Base-by-base conservation (phyloP, 1,140 invertebrate species). In the Nixonia krombeini region DNA sequence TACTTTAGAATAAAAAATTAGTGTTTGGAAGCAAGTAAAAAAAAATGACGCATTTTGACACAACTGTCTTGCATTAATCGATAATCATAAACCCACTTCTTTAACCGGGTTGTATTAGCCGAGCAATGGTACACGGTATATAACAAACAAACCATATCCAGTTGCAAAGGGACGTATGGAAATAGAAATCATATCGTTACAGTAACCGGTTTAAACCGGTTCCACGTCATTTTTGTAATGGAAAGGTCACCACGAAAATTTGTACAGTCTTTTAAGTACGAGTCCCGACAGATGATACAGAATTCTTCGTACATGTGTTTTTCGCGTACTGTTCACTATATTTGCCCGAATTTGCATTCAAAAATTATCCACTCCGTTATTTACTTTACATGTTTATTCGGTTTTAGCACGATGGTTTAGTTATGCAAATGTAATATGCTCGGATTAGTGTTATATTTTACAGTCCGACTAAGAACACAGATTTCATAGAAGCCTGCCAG, bases 131-230 rank as follows among this genome's bases (percentile, higher is more conserved):
- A 26, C 18, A 29, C 10, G 16, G 13, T 6, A 15, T 28, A 45
- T 12, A 45, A 28, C 42, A 45, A 45, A 45, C 40, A 26, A 26
- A 45, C 23, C 4, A 15, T 45, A 25, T 45, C 1, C 42, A 28
- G 25, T 12, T 28, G 7, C 26, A 12, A 47, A 47, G 29, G 44
- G 17, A 47, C 29, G 28, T 47, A 47, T 47, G 29, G 28, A 47
- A 47, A 47, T 47, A 47, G 44, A 47, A 47, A 47, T 31, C 28
- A 47, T 47, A 47, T 47, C 26, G 44, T 47, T 47, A 47, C 44
- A 15, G 26, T 47, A 47, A 47, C 44, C 44, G 44, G 44, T 47
- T 47, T 47, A 47, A 47, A 47, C 44, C 44, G 44, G 44, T 47
- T 47, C 21, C 10, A 18, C 44, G 28, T 47, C 26, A 15, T 47